Conservation (phyloP, 2,888 invertebrate genomes). For the Tinea pellionella region DNA sequence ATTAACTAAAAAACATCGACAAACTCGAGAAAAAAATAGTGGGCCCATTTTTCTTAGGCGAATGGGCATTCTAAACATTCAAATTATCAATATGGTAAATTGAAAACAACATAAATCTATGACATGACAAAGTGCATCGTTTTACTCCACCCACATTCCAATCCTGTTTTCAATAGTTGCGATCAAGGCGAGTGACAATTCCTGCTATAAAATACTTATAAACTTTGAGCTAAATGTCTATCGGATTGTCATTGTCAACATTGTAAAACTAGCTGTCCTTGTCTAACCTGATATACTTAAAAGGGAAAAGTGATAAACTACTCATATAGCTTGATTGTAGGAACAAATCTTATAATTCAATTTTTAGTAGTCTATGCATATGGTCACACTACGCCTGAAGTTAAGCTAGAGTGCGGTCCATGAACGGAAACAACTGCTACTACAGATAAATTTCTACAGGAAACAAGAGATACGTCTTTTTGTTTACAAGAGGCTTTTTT, state of each 20-base stretch:
- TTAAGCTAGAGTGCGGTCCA: no score
- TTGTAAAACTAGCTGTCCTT: conserved; percentile 9
- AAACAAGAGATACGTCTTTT: no score
- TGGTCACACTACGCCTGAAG: no score
- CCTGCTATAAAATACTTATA: conserved; percentile 9
- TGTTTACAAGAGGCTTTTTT: no score
- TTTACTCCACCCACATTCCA: conserved; percentile 11
- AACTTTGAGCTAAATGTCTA: conserved; percentile 10
- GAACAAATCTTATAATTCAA: not conserved
- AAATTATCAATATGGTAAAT: not conserved
- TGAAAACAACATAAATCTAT: not conserved
- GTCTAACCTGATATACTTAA: conserved; percentile 9
- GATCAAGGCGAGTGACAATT: conserved; percentile 13
- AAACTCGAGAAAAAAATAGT: no score
- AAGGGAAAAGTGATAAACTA: not conserved
- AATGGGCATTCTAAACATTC: no score
- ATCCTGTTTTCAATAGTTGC: not conserved
- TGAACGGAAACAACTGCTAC: no score
- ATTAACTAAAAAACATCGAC: no score
- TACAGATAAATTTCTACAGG: no score
- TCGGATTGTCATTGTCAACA: conserved; percentile 14
- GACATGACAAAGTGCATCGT: not conserved
- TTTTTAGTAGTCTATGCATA: not conserved
- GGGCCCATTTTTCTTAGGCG: no score
- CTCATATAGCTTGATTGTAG: not conserved